Base-by-base conservation (phyloP, 1,140 invertebrate genomes). In the Ceratoteleas bidentatus region DNA sequence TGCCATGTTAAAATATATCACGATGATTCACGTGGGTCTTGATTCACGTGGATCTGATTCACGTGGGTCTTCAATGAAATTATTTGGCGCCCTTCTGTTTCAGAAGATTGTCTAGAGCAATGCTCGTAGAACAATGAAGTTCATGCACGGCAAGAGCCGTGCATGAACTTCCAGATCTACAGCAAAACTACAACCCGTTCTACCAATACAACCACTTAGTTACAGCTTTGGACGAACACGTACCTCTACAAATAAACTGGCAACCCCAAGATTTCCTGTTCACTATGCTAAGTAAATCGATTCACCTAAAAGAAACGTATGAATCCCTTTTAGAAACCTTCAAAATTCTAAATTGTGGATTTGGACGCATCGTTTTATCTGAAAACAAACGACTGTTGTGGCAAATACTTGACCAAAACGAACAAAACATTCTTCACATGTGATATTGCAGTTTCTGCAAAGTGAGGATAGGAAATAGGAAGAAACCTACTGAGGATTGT, bases 221-320 rank as follows among this genome's bases (percentile, higher is more conserved):
- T 11, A 53, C 13, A 33, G 10, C 50, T 4, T 38, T 56, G 34
- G 34, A 53, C 32, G 24, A 33, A 15, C 24, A 56, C 15, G 14
- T 14, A 38, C n/a, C 11, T 13, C 33, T 56, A 5, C n/a, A 38
- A 14, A 5, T 14, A 56, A 38, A 38, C 6, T 56, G 53, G 53
- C 53, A n/a, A 38, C 53, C 53, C 6, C 53, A 56, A 6, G 53
- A 56, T 13, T 56, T 56, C 10, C 38, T 56, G 3, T 56, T 56
- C 10, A 56, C 53, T 7, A 56, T 56, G 53, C 34, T 56, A 0
- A 56, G 53, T 32, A 56, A 56, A 56, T 56, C 53, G 3, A 7
- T 56, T 10, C 14, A 38, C 14, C 36, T 56, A 34, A 56, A 38
- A 36, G 53, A 56, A 14, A 56, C 33, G 6, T 56, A 56, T 10